A percentile compares a stretch with the other conserved stretches of the same genome.
Evolutionary conservation across 2,797 vertebrate species (phyloP).

Genomic region (Naso thynnoides): DNA sequence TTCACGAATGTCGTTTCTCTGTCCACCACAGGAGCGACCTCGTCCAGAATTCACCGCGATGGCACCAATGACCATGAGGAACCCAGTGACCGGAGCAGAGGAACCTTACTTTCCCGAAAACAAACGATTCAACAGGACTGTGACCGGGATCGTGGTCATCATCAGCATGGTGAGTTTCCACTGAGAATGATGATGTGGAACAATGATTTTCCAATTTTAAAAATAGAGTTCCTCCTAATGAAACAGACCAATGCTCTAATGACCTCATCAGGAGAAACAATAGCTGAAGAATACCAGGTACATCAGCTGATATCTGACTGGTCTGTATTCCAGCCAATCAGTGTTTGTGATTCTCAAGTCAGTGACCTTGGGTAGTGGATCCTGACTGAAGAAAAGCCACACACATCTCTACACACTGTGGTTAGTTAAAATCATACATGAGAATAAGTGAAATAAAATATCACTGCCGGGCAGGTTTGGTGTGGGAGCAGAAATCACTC

Average conservation of each 20-base stretch:
- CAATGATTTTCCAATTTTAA: neutral
- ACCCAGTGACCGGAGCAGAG: slow-evolving; percentile 85
- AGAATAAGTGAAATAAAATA: neutral
- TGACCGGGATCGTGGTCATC: slow-evolving; percentile 85
- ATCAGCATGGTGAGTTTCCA: slow-evolving; percentile 81
- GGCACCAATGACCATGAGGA: slow-evolving; percentile 84
- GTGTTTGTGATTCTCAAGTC: neutral
- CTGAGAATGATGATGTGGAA: neutral
- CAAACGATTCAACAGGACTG: slow-evolving; percentile 74
- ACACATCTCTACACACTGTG: neutral
- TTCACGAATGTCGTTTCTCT: neutral
- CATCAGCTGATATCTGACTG: neutral
- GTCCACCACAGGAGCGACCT: slow-evolving; percentile 80
- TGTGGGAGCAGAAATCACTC: neutral
- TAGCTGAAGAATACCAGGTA: neutral
- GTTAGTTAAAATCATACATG: neutral
- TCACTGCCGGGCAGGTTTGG: neutral
- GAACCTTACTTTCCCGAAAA: slow-evolving; percentile 85
- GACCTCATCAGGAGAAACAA: neutral
- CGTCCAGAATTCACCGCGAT: slow-evolving; percentile 85
- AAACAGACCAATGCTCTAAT: neutral
- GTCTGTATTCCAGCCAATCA: neutral
- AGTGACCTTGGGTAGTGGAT: no score
- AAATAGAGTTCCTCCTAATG: neutral
- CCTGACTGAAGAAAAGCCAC: neutral